Evolutionary conservation across 2,113 vertebrate genomes (phyloP).

Genomic region (Bos indicus): DNA sequence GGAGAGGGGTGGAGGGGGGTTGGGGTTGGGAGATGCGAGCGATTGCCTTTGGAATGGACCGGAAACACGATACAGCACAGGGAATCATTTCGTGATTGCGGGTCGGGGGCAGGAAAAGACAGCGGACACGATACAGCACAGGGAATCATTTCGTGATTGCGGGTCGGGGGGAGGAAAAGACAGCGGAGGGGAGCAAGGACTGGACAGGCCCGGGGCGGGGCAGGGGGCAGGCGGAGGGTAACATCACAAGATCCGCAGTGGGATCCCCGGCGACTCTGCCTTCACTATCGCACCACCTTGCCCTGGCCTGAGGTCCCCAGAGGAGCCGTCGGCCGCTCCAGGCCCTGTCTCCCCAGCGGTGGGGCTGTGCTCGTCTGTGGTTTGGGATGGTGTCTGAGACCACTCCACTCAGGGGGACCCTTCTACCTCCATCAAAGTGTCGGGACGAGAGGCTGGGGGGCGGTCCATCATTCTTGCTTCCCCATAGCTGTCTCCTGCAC

Average conservation of each 20-base stretch:
- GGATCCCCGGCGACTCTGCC: background rate
- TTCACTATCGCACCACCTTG: rapidly evolving
- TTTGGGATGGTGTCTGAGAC: background rate
- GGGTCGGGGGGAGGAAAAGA: rapidly evolving
- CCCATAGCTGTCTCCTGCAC: background rate
- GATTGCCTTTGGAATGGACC: background rate
- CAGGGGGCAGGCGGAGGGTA: rapidly evolving
- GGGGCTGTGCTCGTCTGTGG: rapidly evolving
- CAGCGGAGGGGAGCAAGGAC: rapidly evolving
- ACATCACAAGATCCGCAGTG: background rate
- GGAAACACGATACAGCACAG: rapidly evolving
- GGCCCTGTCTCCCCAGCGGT: rapidly evolving
- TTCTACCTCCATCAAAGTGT: background rate
- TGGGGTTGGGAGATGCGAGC: background rate
- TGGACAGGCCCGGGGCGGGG: rapidly evolving
- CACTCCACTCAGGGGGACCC: background rate
- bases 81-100: rapidly evolving
- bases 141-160: rapidly evolving
- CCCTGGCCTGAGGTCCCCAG: rapidly evolving
- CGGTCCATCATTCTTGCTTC: rapidly evolving
- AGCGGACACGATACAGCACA: rapidly evolving
- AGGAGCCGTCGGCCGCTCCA: rapidly evolving
- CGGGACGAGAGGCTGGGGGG: background rate
- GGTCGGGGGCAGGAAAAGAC: rapidly evolving
- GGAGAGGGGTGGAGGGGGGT: background rate